Base-by-base conservation (phyloP, 2,888 invertebrate species). In the Mythimna lalbum region DNA sequence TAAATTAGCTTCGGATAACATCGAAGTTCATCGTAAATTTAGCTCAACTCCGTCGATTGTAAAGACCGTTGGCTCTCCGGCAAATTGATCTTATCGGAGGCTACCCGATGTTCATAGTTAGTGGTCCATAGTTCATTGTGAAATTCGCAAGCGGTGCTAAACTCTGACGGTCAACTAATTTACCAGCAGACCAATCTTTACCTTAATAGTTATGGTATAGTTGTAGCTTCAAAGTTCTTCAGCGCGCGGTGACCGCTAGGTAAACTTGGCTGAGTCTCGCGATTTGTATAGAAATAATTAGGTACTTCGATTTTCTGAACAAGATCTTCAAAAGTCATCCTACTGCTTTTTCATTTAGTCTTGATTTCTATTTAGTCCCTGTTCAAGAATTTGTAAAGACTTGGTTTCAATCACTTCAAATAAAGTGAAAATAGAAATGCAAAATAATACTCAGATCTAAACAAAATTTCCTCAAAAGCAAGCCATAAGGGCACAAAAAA, bases 91-190 rank as follows among this genome's bases (percentile, higher is more conserved):
- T 90, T 91, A 92, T 91, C 91, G 86, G 73, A 86, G 76, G 85
- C 73, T 83, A 86, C 86, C 83, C 89, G 88, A 89, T 90, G 90
- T 92, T 90, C 90, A 89, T 91, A 91, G 92, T 90, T 90, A 90
- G 91, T 88, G 88, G 90, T 87, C 88, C 87, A 88, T 87, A 88
- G 90, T 89, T 90, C 89, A 90, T 90, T 91, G 90, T 89, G 87
- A 89, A 89, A 89, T 88, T 90, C 78, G 86, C 88, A 86, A 89
- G 86, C 87, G 84, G 83, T 62, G 55, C 79, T 83, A 80, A 90
- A 92, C 90, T 92, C 87, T 80, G 86, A 82, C 90, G 90, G 86
- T 87, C 87, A 87, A 91, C 89, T 93, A 91, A 93, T 93, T 93
- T 91, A 88, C 89, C 86, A 84, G 87, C 81, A 83, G 87, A 87